These are phyloP conservation scores for Acanthornis magna DNA, from an alignment of 2,797 vertebrate species.

Conservation along the genomic window DNA sequence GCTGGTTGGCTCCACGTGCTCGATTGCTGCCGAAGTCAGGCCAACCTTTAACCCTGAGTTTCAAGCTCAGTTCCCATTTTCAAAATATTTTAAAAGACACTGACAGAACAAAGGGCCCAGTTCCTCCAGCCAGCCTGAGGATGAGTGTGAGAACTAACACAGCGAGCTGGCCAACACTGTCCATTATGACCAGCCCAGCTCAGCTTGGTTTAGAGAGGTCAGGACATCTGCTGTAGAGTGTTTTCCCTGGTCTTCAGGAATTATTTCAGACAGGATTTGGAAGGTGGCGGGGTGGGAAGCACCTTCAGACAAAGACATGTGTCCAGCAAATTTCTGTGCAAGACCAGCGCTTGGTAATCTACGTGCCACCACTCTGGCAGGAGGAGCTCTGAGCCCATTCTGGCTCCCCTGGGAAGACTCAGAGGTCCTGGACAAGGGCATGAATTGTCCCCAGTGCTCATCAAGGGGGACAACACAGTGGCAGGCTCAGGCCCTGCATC, in stretches of 20 bases:
- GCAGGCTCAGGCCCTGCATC: not conserved
- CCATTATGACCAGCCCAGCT: not conserved
- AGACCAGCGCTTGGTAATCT: not conserved
- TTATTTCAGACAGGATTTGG: not conserved
- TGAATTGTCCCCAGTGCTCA: fast-evolving
- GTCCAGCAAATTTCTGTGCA: not conserved
- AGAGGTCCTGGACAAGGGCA: not conserved
- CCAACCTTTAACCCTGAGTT: not conserved
- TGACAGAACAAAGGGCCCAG: not conserved
- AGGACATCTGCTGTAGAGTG: not conserved
- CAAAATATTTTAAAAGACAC: not conserved
- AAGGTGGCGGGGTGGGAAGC: not conserved
- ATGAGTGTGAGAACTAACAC: not conserved
- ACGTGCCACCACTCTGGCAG: not conserved
- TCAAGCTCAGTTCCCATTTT: not conserved
- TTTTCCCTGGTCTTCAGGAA: not conserved
- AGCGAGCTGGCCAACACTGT: fast-evolving
- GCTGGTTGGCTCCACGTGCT: not conserved
- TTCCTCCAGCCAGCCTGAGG: not conserved
- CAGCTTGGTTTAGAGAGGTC: not conserved
- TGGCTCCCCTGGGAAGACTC: not conserved
- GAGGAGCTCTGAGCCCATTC: not conserved
- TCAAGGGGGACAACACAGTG: not conserved
- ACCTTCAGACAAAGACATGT: not conserved
- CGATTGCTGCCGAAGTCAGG: not conserved